Base-by-base conservation (phyloP, 1,140 invertebrate genomes). In the Babylonia areolata region DNA sequence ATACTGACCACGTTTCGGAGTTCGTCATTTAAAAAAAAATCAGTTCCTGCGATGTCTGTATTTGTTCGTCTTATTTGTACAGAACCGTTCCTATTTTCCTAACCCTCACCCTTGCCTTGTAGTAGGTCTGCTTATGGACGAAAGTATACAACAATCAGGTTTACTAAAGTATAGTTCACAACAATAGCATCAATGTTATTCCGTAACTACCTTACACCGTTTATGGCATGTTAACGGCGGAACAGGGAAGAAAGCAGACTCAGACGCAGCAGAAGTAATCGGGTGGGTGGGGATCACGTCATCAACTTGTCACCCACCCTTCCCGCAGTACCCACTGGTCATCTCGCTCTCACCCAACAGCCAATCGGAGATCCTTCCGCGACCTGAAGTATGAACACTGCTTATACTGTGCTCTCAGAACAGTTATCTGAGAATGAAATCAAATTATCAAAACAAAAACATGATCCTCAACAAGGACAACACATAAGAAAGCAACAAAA, bases 221-320 rank as follows among this genome's bases (percentile, higher is more conserved):
- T 64, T 64, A 64, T 23, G 58, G 58, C 58, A 64, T 64, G 58
- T 64, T 64, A 64, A 64, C 58, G 58, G 58, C 58, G 28, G 58
- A n/a, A 64, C 58, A n/a, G 58, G 15, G 58, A 64, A 5, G 58
- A 64, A 64, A 64, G 58, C 58, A 28, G 58, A n/a, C 58, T n/a
- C 58, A 28, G 58, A 64, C 5, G 58, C 58, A 64, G 58, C 58
- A 64, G 58, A 23, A 23, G 58, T 64, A 64, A 64, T 64, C 58
- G 58, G 58, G 58, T 64, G 58, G 58, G 58, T 64, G 58, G 58
- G 58, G 58, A 64, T 64, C 58, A n/a, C 58, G 58, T 64, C 58
- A 23, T 64, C 58, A 28, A 64, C 58, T 28, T 12, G 20, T 28
- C 58, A 64, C 58, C 58, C 58, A 64, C 58, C 58, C 58, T 64